Conservation (phyloP, 1,140 invertebrate genomes). For the Heliconius nattereri region DNA sequence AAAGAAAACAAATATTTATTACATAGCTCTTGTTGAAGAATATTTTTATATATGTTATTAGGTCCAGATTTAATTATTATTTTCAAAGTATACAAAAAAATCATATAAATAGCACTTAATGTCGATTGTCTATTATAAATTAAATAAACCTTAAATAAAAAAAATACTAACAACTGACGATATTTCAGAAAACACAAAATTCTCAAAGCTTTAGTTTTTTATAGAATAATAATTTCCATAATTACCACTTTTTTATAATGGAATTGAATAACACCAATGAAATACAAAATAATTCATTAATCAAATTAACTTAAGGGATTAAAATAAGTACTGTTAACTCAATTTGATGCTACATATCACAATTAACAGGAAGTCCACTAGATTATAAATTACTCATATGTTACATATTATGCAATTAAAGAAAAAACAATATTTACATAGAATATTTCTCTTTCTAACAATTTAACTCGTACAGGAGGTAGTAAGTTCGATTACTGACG, state of each 20-base stretch:
- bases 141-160: not conserved
- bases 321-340: constrained; percentile 15
- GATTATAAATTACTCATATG: not conserved
- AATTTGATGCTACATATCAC: constrained; percentile 29
- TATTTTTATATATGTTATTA: not conserved
- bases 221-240: not conserved
- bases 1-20: not conserved
- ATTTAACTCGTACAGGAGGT: not conserved
- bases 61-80: not conserved
- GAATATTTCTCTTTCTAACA: not conserved
- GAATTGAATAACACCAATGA: constrained; percentile 4
- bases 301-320: not conserved
- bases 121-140: constrained; percentile 5
- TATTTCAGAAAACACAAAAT: not conserved
- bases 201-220: not conserved
- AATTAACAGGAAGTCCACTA: constrained; percentile 33
- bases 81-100: not conserved
- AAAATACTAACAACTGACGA: not conserved
- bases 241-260: not conserved
- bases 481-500: not conserved
- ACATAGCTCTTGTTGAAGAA: not conserved
- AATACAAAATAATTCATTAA: not conserved
- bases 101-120: not conserved
- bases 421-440: not conserved
- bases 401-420: not conserved